Evolutionary conservation across 2,888 invertebrate genomes (phyloP).

Genomic region (Strigamia crassipes): DNA sequence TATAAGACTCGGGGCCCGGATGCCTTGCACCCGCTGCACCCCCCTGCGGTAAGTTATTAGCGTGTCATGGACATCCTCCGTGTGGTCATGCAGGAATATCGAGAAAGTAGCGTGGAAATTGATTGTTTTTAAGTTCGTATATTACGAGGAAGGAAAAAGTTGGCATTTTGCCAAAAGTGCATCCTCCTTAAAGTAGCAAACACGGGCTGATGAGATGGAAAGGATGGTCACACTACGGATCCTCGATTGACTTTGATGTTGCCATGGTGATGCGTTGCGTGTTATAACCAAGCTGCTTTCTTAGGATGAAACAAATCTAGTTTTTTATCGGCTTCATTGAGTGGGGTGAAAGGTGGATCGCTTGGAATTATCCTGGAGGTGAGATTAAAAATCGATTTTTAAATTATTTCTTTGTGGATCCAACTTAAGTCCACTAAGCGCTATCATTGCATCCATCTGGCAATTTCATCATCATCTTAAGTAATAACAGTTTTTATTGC

Average conservation of each 20-base stretch:
- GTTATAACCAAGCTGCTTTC: neutral
- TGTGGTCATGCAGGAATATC: neutral
- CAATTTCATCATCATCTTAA: neutral
- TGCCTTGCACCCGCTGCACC: too few relatives aligned
- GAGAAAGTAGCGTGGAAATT: neutral
- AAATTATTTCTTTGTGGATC: neutral
- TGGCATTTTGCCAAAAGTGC: neutral
- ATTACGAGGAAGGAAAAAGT: neutral
- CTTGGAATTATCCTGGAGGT: neutral
- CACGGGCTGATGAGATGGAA: neutral
- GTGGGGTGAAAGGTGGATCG: neutral
- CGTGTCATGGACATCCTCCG: neutral
- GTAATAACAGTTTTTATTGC: neutral
- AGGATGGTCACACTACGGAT: neutral
- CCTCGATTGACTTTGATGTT: conserved; percentile 1
- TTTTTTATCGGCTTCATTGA: neutral
- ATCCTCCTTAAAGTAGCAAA: conserved; percentile 16
- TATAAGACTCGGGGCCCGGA: too few relatives aligned
- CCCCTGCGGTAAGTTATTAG: neutral
- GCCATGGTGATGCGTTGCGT: neutral
- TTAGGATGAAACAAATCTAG: neutral
- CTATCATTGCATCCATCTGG: neutral
- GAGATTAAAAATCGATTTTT: neutral
- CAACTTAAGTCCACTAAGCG: neutral
- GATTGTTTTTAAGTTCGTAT: neutral